Evolutionary conservation across 2,888 invertebrate species (phyloP).

Genomic region (Pterostichus niger): DNA sequence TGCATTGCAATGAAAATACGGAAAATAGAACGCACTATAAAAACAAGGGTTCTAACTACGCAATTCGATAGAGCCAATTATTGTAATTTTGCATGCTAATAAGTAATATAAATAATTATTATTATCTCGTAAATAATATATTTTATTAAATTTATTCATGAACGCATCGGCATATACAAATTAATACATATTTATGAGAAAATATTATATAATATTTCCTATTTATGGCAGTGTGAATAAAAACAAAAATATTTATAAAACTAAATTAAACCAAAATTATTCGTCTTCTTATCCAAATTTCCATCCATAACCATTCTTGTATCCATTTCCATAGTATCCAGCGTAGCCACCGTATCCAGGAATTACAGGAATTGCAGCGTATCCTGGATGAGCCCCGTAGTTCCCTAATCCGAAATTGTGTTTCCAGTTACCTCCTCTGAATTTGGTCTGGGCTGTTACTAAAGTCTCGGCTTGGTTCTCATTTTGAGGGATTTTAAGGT

Average conservation of each 20-base stretch:
- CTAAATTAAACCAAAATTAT: background rate
- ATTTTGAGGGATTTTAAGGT: background rate
- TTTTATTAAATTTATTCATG: no score
- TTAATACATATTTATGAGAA: no score
- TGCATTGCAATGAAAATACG: no score
- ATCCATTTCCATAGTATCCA: slow-evolving; percentile 38
- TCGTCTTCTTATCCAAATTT: slow-evolving; percentile 16
- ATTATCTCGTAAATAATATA: no score
- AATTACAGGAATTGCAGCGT: slow-evolving; percentile 1
- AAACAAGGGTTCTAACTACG: no score
- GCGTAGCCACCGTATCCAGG: slow-evolving; percentile 16
- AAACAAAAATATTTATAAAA: background rate
- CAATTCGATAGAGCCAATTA: no score
- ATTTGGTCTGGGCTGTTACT: slow-evolving; percentile 55
- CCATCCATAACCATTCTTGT: slow-evolving; percentile 37
- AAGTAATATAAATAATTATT: no score
- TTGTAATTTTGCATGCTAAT: no score
- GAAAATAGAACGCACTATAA: no score
- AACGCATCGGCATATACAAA: no score
- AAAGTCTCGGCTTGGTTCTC: slow-evolving; percentile 12
- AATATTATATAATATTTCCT: no score
- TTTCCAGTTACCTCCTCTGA: slow-evolving; percentile 48
- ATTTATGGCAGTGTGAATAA: background rate
- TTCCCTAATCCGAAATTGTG: slow-evolving; percentile 41
- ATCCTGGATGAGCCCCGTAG: slow-evolving; percentile 3